Conservation (phyloP, 2,113 vertebrate species). For the Petrocephalus microphthalmus region DNA sequence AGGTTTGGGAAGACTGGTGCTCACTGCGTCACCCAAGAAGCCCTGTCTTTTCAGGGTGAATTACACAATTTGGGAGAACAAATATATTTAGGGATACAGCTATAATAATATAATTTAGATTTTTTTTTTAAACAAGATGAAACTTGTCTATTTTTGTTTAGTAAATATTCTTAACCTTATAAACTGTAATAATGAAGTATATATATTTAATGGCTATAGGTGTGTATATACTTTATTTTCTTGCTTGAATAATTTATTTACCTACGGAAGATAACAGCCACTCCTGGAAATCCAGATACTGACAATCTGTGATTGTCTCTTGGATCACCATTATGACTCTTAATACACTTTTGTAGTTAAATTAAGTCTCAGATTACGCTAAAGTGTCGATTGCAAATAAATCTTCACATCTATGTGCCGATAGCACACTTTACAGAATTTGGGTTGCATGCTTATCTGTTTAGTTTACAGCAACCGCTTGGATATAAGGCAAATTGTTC, state of each 20-base stretch:
- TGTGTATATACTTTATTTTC: background rate
- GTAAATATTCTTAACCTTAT: background rate
- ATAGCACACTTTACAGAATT: background rate
- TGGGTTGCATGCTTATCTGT: background rate
- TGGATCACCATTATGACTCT: background rate
- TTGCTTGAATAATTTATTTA: background rate
- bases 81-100: background rate
- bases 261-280: background rate
- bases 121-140: background rate
- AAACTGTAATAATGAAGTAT: background rate
- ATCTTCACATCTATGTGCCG: background rate
- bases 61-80: background rate
- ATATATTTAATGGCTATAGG: background rate
- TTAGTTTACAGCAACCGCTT: background rate
- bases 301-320: background rate
- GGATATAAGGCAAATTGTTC: background rate
- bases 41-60: background rate
- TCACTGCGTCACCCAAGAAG: background rate
- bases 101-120: background rate
- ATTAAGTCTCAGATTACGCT: background rate
- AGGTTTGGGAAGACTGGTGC: background rate
- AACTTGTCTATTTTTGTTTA: background rate
- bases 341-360: background rate
- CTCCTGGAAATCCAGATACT: background rate
- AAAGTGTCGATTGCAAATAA: background rate